Percentiles rank a stretch among this genome's conserved stretches.
phyloP scores from a whole-genome alignment of 2,797 vertebrate genomes.

The Arnoldichthys spilopterus region DNA sequence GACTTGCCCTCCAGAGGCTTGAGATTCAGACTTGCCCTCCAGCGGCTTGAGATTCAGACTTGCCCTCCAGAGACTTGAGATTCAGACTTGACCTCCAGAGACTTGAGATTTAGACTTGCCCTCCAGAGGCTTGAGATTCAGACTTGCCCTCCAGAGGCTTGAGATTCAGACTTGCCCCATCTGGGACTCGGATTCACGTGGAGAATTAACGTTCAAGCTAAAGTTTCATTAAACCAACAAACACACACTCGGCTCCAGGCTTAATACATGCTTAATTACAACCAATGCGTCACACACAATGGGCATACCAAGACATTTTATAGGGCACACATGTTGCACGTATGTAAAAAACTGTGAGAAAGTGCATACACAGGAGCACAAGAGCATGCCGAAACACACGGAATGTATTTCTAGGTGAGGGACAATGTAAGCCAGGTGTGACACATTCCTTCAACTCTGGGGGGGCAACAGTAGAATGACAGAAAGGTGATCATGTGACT shows the following conservation, averaged over 20 bases:
- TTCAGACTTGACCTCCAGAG: too few species aligned
- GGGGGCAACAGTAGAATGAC: background rate
- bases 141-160: too few species aligned
- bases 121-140: too few species aligned
- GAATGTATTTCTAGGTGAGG: constrained; percentile 14
- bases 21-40: too few species aligned
- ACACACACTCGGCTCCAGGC: background rate
- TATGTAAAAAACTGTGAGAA: background rate
- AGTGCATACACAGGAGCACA: background rate
- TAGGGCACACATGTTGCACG: background rate
- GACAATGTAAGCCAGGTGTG: constrained; percentile 36
- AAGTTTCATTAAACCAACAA: background rate
- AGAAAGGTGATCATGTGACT: background rate
- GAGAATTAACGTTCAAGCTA: background rate
- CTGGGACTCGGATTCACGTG: too few species aligned
- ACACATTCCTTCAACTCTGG: constrained; percentile 19
- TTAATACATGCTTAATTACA: background rate
- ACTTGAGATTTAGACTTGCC: too few species aligned
- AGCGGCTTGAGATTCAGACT: too few species aligned
- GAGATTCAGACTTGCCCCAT: too few species aligned
- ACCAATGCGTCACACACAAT: background rate
- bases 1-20: too few species aligned
- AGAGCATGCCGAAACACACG: too few species aligned
- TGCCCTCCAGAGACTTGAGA: too few species aligned
- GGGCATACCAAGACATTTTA: background rate